Base-by-base conservation (phyloP, 2,888 invertebrate species). In the Chesias legatella region DNA sequence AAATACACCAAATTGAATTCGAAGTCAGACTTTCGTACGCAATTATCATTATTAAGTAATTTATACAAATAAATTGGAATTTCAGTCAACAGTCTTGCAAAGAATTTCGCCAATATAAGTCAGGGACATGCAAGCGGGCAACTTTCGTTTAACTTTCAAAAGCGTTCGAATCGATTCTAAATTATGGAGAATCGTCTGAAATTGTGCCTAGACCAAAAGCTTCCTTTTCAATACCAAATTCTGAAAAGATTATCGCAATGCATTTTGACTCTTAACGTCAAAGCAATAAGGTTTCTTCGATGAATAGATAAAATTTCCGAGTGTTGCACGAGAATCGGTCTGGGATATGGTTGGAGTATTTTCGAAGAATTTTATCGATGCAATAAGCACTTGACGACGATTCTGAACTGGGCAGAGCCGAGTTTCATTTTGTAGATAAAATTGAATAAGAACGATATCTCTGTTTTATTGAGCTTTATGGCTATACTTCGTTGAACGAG, bases 341-440 rank as follows among this genome's bases (percentile, higher is more conserved):
- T 65, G 67, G 63, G 63, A 67, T 63, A 66, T 59, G 68, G 58
- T 67, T 58, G 43, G 60, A 69, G 69, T 69, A 71, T 73, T 78
- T 72, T 67, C 66, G 65, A 65, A 68, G 62, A 57, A 63, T 77
- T 81, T 80, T 79, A 81, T 80, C 68, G 79, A 75, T 68, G 78
- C 75, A 78, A 79, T 81, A 79, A 79, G 73, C 62, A 70, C 69
- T 75, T 60, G 63, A 67, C 55, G 63, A 65, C 56, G 53, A 55
- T 63, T 64, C 47, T 39, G 48, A 51, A 34, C 29, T 47, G 32
- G 23, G 35, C 25, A 30, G 25, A 45, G 33, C 33, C 5, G 32
- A 20, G 29, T 37, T 39, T 26, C 35, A 48, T 57, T 36, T 44
- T 28, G 22, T 29, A 8, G 33, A 29, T 40, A 37, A 45, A 21